A percentile compares a stretch with the other conserved stretches of the same genome.
These are phyloP conservation scores for Dendroctonus valens DNA, from an alignment of 1,140 invertebrate species.

Conservation along the genomic window DNA sequence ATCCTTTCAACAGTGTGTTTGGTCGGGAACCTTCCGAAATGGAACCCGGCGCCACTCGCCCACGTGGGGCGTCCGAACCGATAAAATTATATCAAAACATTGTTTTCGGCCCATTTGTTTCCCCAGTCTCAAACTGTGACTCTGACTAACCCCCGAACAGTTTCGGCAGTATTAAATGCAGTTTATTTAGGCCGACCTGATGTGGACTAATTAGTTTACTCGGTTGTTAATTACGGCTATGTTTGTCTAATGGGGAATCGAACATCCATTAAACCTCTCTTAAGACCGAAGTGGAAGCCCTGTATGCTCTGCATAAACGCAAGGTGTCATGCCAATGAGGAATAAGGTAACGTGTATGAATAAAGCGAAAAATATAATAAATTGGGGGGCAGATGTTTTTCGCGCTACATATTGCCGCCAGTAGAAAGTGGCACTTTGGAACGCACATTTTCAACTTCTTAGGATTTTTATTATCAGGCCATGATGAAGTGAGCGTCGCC, in stretches of 20 bases:
- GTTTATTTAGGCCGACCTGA: slow-evolving; percentile 12
- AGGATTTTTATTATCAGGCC: slow-evolving; percentile 23
- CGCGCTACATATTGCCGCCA: slow-evolving; percentile 27
- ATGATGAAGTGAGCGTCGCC: too few species aligned
- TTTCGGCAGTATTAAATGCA: slow-evolving; percentile 22
- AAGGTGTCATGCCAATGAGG: slow-evolving; percentile 22
- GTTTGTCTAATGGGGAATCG: too few species aligned
- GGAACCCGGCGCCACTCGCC: slow-evolving; percentile 12
- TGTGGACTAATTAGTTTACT: slow-evolving; percentile 17
- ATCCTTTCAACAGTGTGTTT: slow-evolving; percentile 23
- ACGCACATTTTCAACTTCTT: slow-evolving; percentile 19
- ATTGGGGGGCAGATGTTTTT: slow-evolving; percentile 23
- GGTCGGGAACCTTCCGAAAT: slow-evolving; percentile 17
- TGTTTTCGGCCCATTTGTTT: slow-evolving; percentile 21
- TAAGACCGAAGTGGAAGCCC: too few species aligned
- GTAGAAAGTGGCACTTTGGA: slow-evolving; percentile 24
- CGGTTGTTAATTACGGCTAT: not conserved
- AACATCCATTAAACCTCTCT: not conserved
- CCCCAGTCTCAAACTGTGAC: slow-evolving; percentile 14
- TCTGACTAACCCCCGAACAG: slow-evolving; percentile 4
- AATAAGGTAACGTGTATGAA: slow-evolving; percentile 21
- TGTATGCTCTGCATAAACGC: not conserved
- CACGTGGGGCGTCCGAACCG: slow-evolving; percentile 15
- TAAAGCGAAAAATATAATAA: slow-evolving; percentile 21
- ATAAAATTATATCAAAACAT: slow-evolving; percentile 27